phyloP scores from a whole-genome alignment of 2,113 vertebrate genomes.

The Nothoprocta pentlandii region DNA sequence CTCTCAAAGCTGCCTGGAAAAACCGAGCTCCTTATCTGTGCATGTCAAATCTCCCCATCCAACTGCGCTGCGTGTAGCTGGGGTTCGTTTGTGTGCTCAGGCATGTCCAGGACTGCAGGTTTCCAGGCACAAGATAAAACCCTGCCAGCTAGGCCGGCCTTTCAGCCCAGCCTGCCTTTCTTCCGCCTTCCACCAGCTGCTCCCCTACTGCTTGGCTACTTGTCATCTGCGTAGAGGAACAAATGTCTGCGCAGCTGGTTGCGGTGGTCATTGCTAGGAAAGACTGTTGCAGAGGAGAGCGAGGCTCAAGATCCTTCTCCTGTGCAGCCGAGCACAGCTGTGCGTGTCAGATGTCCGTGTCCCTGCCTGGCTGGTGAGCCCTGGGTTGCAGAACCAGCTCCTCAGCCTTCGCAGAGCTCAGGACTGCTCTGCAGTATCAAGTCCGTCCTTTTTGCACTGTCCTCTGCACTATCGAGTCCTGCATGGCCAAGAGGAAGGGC shows the following conservation, averaged over 20 bases:
- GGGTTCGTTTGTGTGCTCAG: background rate
- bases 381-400: background rate
- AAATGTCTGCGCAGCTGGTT: slow-evolving; percentile 42
- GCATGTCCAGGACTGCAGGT: background rate
- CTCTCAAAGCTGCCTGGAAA: background rate
- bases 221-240: background rate
- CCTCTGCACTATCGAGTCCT: background rate
- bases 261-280: background rate
- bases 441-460: background rate
- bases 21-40: background rate
- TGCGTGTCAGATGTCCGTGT: background rate
- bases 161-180: background rate
- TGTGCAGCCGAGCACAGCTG: slow-evolving; percentile 22
- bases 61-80: background rate
- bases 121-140: background rate
- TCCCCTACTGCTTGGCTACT: background rate
- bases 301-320: background rate
- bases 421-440: background rate
- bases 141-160: background rate
- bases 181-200: background rate
- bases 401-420: background rate
- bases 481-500: background rate
- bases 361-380: background rate
- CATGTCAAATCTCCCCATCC: background rate
- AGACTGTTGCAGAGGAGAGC: background rate